Percentiles rank a stretch among this genome's conserved stretches.
phyloP scores from a whole-genome alignment of 2,888 invertebrate genomes.

The Ypsolopha scabrella region DNA sequence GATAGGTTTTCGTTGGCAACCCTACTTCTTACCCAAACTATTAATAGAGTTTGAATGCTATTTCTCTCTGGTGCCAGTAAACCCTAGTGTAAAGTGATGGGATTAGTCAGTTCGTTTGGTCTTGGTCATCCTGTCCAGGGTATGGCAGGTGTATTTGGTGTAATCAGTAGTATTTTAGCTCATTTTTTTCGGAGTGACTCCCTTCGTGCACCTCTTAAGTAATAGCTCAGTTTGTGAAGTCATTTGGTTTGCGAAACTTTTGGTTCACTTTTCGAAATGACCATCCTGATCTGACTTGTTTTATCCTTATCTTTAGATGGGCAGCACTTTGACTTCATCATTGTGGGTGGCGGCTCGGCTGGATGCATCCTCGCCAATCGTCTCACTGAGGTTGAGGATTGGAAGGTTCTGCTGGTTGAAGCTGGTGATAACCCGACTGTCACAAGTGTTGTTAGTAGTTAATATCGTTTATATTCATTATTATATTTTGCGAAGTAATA shows the following conservation, averaged over 20 bases:
- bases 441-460: slow-evolving; percentile 2
- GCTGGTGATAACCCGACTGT: slow-evolving; percentile 2
- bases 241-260: not conserved
- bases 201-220: not conserved
- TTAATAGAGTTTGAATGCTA: too few relatives aligned
- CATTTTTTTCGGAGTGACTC: too few relatives aligned
- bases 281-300: not conserved
- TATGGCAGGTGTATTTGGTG: too few relatives aligned
- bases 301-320: not conserved
- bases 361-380: slow-evolving; percentile 3
- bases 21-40: too few relatives aligned
- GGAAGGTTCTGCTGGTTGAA: slow-evolving; percentile 4
- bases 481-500: not conserved
- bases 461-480: not conserved
- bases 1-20: too few relatives aligned
- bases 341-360: slow-evolving; percentile 6
- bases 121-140: too few relatives aligned
- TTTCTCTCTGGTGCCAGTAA: too few relatives aligned
- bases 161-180: too few relatives aligned
- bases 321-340: slow-evolving; percentile 4
- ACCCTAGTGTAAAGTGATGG: too few relatives aligned
- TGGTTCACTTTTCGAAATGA: not conserved
- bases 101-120: too few relatives aligned
- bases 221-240: not conserved
- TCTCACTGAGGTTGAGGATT: slow-evolving; percentile 1